phyloP scores from a whole-genome alignment of 92 coral and sea anemone genomes.

The Zoanthus solanderi region DNA sequence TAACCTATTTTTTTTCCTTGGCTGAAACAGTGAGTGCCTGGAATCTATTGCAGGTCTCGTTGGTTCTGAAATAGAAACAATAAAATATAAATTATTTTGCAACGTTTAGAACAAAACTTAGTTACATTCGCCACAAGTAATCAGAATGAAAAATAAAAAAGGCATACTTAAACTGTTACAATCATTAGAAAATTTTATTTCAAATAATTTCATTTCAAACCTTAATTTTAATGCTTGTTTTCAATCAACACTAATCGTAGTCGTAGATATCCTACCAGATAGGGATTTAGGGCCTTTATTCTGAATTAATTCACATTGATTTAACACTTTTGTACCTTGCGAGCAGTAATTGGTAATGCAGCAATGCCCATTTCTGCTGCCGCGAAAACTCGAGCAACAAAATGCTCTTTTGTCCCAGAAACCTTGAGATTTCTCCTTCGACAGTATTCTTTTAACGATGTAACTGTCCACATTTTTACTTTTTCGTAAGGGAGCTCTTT shows the following conservation, averaged over 20 bases:
- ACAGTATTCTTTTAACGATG: background rate
- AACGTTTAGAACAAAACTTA: background rate
- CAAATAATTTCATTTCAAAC: background rate
- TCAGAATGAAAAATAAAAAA: background rate
- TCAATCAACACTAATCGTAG: background rate
- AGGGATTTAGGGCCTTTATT: background rate
- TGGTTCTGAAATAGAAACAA: slow-evolving; percentile 7
- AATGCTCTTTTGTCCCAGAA: slow-evolving; percentile 10
- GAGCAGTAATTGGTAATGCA: background rate
- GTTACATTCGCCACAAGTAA: background rate
- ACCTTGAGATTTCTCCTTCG: slow-evolving; percentile 20
- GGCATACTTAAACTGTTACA: background rate
- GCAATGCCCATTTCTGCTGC: slow-evolving; percentile 21
- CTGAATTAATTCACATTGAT: background rate
- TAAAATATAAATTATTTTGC: background rate
- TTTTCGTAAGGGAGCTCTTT: slow-evolving; percentile 16
- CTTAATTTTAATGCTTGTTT: slow-evolving; percentile 4
- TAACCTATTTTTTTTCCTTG: slow-evolving; percentile 14
- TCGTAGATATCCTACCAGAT: background rate
- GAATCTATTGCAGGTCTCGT: background rate
- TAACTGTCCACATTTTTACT: slow-evolving; percentile 15
- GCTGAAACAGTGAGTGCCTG: slow-evolving; percentile 54
- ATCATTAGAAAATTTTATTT: background rate
- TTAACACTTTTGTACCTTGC: no score
- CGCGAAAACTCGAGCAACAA: slow-evolving; percentile 1